Evolutionary conservation across 2,113 vertebrate genomes (phyloP).

Genomic region (Irena cyanogastra): DNA sequence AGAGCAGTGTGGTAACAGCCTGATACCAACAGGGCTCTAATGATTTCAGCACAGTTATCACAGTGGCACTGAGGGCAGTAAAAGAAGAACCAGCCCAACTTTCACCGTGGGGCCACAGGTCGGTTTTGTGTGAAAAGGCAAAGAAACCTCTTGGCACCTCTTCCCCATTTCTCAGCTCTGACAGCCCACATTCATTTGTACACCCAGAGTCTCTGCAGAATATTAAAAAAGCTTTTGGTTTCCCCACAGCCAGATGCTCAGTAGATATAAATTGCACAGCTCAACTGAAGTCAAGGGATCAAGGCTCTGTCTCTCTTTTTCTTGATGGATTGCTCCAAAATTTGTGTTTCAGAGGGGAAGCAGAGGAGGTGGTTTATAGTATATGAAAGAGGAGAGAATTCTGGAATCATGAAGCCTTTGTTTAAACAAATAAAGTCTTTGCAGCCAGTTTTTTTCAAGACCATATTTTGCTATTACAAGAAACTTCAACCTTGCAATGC

Average conservation of each 20-base stretch:
- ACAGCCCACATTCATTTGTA: not conserved
- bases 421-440: slow-evolving; percentile 37
- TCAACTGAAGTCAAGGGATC: slow-evolving; percentile 52
- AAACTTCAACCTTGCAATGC: slow-evolving; percentile 6
- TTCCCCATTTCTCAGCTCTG: slow-evolving; percentile 20
- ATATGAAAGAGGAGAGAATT: slow-evolving; percentile 26
- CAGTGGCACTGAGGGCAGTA: not conserved
- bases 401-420: slow-evolving; percentile 29
- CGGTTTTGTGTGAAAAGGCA: not conserved
- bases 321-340: slow-evolving; percentile 44
- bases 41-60: not conserved
- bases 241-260: slow-evolving; percentile 49
- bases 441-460: not conserved
- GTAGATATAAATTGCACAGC: slow-evolving; percentile 52
- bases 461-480: not conserved
- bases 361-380: not conserved
- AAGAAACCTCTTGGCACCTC: slow-evolving; percentile 15
- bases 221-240: slow-evolving; percentile 25
- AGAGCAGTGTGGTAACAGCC: not conserved
- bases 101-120: not conserved
- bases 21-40: not conserved
- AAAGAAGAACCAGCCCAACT: not conserved
- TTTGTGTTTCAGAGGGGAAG: slow-evolving; percentile 43
- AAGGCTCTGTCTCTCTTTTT: slow-evolving; percentile 43
- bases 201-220: slow-evolving; percentile 23